Conservation (phyloP, 2,113 vertebrate species). For the Fulica atra region DNA sequence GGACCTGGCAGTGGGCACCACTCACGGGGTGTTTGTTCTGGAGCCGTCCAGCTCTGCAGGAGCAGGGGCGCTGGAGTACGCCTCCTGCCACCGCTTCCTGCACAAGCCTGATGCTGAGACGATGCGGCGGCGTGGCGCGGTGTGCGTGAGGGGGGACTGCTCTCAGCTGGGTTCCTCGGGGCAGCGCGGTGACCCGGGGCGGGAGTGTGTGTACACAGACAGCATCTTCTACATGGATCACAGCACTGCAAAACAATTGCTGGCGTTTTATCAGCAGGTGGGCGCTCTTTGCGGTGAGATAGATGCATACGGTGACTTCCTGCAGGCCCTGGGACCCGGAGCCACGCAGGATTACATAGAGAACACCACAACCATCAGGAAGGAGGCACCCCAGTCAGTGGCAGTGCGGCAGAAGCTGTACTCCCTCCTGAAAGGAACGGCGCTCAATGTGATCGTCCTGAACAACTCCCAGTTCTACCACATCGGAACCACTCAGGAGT, state of each 20-base stretch:
- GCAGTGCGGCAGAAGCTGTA: conserved; percentile 83
- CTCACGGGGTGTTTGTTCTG: conserved; percentile 92
- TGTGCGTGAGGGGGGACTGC: conserved; percentile 26
- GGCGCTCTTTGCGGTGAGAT: conserved; percentile 85
- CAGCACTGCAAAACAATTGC: conserved; percentile 70
- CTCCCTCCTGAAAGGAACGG: conserved; percentile 80
- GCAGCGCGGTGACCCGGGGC: not conserved
- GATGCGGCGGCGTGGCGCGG: conserved; percentile 81
- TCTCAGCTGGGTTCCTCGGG: not conserved
- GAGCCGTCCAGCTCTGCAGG: conserved; percentile 42
- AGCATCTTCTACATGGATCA: conserved; percentile 90
- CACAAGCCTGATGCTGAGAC: conserved; percentile 87
- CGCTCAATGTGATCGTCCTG: conserved; percentile 86
- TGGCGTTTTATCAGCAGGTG: conserved; percentile 79
- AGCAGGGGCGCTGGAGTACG: conserved; percentile 73
- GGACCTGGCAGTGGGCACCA: conserved; percentile 80
- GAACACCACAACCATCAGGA: conserved; percentile 71
- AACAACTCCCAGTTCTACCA: conserved; percentile 95
- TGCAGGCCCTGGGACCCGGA: conserved; percentile 86
- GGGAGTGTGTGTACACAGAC: conserved; percentile 89
- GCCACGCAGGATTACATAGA: conserved; percentile 81
- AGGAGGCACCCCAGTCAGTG: conserved; percentile 71
- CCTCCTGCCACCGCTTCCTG: conserved; percentile 81
- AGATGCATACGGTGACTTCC: conserved; percentile 95
- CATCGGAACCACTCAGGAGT: conserved; percentile 89